Base-by-base conservation (phyloP, 2,797 vertebrate genomes). In the Mareca penelope region DNA sequence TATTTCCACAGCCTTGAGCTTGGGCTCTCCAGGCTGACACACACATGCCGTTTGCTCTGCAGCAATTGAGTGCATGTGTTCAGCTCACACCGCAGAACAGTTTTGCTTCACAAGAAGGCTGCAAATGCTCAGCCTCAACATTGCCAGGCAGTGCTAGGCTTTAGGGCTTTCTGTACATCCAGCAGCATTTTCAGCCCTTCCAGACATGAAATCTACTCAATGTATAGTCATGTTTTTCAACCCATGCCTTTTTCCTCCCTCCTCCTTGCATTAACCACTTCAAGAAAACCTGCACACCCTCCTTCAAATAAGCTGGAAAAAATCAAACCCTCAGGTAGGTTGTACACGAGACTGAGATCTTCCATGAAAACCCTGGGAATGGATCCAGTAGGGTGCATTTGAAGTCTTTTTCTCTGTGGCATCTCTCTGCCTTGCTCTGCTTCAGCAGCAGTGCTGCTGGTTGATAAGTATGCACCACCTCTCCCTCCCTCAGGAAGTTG, bases 1-100 rank as follows among this genome's bases (percentile, higher is more conserved):
- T 82, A 77, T 24, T 92, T 80, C 87, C 69, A 73, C 64, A 90
- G 64, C 52, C 75, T 73, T 31, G 17, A 89, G 81, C 63, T 90
- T 72, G 72, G 59, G 44, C 78, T 93, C 8, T 0, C 48, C 37
- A 42, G 52, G 16, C 52, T 77, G 52, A 73, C 42, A 52, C n/a
- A 39, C 17, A 42, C 57, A 33, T 17, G 35, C n/a, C 40, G 35
- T 37, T 44, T 1, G 2, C 31, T 82, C 35, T 0, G 0, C 17
- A 42, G 64, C 84, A 82, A 64, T 4, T 31, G 55, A 59, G 16
- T 12, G 40, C 48, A 31, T 71, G 76, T 0, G 0, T 39, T 55
- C 19, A 67, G 55, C 44, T 92, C 28, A 31, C 16, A 71, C 22
- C 64, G 64, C 73, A 60, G 35, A 75, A 64, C 33, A 11, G 39